Evolutionary conservation across 2,888 invertebrate species (phyloP), one percentile per base, ranked within the genome.

Genomic region (Pandemis corylana): DNA sequence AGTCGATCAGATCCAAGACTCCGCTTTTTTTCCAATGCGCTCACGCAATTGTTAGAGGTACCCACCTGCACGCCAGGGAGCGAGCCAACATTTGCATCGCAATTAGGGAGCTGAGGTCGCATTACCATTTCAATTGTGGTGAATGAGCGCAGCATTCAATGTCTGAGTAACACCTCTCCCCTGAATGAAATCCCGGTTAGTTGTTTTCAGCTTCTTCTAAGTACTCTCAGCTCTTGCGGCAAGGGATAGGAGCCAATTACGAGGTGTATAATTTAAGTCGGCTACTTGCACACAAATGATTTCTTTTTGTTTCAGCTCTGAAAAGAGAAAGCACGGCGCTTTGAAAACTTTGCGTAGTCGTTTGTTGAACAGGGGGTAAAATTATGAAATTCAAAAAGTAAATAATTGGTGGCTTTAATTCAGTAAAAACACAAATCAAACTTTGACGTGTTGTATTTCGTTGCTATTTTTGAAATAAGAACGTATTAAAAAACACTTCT

Each of bases 51-150:
- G 66, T 67, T 70, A 56, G 62, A 62, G 51, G 66, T 61, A 62
- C 62, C 61, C 46, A 13, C 36, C 46, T 15, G 4, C 56, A 61
- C 71, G 82, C 76, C 76, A 78, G 79, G 76, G 78, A 80, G 80
- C 78, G 75, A 77, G 80, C 79, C 81, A 81, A 84, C 85, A 91
- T 91, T 91, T 90, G 90, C 92, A 92, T 90, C 85, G 86, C 87
- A 91, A 90, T 92, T 91, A 91, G 86, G 83, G 78, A 81, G 80
- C 81, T 79, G 84, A 80, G 85, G 85, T 84, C 87, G 80, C 85
- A 92, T 91, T 92, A 89, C 89, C 91, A 92, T 92, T 91, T 92
- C 92, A 91, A 90, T 91, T 89, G 91, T 86, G 82, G 84, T 80
- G 84, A 87, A 89, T 85, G 87, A 89, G 85, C 82, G 85, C 76